A percentile compares a stretch with the other conserved stretches of the same genome.
Conservation (phyloP, 1,140 invertebrate genomes). For the Coelopa frigida region DNA sequence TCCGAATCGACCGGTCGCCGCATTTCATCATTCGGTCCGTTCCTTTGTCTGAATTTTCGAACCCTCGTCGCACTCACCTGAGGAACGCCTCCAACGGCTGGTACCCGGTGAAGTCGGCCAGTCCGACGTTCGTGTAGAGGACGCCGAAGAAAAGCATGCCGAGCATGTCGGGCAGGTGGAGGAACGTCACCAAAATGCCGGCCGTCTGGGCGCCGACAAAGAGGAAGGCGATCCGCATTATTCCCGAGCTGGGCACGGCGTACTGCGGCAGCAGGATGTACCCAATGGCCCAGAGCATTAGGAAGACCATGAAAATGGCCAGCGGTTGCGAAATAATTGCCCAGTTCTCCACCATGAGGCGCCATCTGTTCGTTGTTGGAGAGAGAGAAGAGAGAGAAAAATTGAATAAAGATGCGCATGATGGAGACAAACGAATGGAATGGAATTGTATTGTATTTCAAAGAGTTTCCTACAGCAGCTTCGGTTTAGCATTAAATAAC, state of each 20-base stretch:
- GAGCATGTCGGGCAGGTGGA: conserved; percentile 40
- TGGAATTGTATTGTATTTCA: too few relatives aligned
- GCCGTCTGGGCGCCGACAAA: conserved; percentile 38
- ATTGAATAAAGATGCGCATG: too few relatives aligned
- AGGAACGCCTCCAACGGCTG: conserved; percentile 33
- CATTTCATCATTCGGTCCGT: too few relatives aligned
- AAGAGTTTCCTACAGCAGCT: too few relatives aligned
- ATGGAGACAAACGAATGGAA: too few relatives aligned
- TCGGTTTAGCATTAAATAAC: too few relatives aligned
- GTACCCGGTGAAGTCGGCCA: conserved; percentile 38
- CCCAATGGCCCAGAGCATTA: conserved; percentile 29
- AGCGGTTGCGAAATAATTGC: conserved; percentile 31
- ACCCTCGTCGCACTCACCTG: conserved; percentile 25
- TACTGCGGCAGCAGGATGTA: conserved; percentile 23
- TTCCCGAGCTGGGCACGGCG: conserved; percentile 19
- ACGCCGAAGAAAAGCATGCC: conserved; percentile 44
- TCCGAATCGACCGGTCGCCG: too few relatives aligned
- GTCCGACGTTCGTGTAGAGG: conserved; percentile 36
- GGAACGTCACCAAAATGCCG: conserved; percentile 35
- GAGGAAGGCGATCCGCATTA: conserved; percentile 39
- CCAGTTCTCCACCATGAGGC: conserved; percentile 29
- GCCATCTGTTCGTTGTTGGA: conserved; percentile 26
- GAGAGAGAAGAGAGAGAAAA: conserved; percentile 1
- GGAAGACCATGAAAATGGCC: conserved; percentile 27
- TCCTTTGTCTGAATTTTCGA: too few relatives aligned